phyloP scores from a whole-genome alignment of 2,113 vertebrate genomes.

The Equus przewalskii region DNA sequence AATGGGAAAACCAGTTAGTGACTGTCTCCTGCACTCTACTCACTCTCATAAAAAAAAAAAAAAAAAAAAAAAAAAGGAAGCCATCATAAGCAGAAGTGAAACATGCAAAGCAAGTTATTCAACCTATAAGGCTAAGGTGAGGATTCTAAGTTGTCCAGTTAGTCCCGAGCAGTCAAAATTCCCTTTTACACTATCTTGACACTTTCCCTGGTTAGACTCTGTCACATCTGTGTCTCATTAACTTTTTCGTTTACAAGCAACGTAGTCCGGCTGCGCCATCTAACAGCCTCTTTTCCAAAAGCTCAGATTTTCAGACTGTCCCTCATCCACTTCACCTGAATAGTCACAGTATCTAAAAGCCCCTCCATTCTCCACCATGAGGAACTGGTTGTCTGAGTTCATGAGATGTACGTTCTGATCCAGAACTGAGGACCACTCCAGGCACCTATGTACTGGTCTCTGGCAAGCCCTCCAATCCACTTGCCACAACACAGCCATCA shows the following conservation, averaged over 20 bases:
- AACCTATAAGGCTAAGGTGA: neutral
- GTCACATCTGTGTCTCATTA: neutral
- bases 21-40: neutral
- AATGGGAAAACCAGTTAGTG: neutral
- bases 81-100: neutral
- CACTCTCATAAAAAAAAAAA: neutral
- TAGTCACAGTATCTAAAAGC: neutral
- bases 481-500: accelerated
- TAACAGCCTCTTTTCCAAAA: neutral
- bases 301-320: neutral
- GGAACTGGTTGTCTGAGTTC: neutral
- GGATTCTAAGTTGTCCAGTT: neutral
- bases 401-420: too few species aligned
- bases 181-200: neutral
- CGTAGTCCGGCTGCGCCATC: neutral
- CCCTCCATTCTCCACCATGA: neutral
- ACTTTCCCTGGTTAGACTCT: neutral
- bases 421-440: neutral
- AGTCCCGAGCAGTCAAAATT: neutral
- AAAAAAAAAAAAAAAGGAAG: neutral
- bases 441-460: neutral
- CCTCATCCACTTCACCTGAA: neutral
- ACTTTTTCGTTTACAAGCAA: neutral
- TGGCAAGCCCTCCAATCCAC: neutral
- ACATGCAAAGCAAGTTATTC: neutral